Evolutionary conservation across 1,140 invertebrate species (phyloP).

Genomic region (Drosophila arawakana): DNA sequence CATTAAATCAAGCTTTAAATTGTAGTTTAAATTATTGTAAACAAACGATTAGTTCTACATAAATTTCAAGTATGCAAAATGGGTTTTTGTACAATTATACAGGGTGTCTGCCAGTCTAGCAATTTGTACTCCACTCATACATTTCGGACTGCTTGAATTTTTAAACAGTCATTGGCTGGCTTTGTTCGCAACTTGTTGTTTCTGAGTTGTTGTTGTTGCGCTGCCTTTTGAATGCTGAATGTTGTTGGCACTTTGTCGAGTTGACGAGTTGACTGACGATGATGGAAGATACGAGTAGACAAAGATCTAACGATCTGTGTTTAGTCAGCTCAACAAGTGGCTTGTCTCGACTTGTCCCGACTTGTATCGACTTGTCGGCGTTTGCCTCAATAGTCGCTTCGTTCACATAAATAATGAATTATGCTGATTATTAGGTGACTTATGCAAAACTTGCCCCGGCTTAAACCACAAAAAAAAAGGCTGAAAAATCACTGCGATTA

Average conservation of each 20-base stretch:
- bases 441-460: conserved; percentile 58
- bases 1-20: too few species aligned
- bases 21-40: too few species aligned
- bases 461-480: conserved; percentile 22
- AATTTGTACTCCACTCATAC: not conserved
- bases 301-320: conserved; percentile 69
- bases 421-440: conserved; percentile 79
- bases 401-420: conserved; percentile 76
- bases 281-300: conserved; percentile 46
- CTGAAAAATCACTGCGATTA: conserved; percentile 74
- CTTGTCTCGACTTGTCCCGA: conserved; percentile 6
- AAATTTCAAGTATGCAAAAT: too few species aligned
- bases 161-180: conserved; percentile 79
- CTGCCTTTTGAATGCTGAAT: conserved; percentile 28
- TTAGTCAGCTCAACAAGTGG: conserved; percentile 19
- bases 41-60: too few species aligned
- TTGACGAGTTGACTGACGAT: conserved; percentile 55
- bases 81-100: not conserved
- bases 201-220: not conserved
- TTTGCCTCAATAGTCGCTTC: not conserved
- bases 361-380: not conserved
- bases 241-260: conserved; percentile 70
- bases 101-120: conserved; percentile 6
- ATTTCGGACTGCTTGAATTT: conserved; percentile 62
- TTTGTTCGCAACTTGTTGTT: conserved; percentile 52